These are phyloP conservation scores for Brachypodius melanocephalos DNA, from an alignment of 2,113 vertebrate genomes.

Conservation along the genomic window DNA sequence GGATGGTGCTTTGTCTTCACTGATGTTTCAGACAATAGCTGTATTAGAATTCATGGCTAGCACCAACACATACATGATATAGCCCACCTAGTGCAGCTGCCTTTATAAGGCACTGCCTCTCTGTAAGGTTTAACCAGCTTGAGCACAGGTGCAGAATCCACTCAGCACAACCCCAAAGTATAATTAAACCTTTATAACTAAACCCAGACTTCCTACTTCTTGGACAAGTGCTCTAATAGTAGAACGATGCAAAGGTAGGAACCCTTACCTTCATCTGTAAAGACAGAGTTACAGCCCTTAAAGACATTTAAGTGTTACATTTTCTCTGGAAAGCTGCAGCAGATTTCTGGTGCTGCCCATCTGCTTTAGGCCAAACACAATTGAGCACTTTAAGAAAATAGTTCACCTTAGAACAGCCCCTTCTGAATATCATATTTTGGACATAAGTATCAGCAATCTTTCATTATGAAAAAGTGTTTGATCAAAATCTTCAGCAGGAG, in stretches of 20 bases:
- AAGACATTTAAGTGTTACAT: not conserved
- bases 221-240: not conserved
- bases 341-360: not conserved
- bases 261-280: not conserved
- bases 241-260: not conserved
- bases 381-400: not conserved
- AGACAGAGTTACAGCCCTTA: not conserved
- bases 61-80: accelerated
- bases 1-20: not conserved
- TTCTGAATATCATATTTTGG: not conserved
- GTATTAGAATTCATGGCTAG: no score
- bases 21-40: not conserved
- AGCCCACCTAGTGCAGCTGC: not conserved
- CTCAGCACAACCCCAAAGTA: not conserved
- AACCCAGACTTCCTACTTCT: not conserved
- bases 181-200: not conserved
- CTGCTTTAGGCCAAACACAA: not conserved
- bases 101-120: not conserved
- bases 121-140: not conserved
- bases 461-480: not conserved
- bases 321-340: not conserved
- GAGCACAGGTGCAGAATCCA: accelerated
- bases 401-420: not conserved
- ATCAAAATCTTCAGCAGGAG: not conserved
- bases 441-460: not conserved